These are phyloP conservation scores for Echinops telfairi DNA, from an alignment of 2,113 vertebrate genomes.

Conservation along the genomic window DNA sequence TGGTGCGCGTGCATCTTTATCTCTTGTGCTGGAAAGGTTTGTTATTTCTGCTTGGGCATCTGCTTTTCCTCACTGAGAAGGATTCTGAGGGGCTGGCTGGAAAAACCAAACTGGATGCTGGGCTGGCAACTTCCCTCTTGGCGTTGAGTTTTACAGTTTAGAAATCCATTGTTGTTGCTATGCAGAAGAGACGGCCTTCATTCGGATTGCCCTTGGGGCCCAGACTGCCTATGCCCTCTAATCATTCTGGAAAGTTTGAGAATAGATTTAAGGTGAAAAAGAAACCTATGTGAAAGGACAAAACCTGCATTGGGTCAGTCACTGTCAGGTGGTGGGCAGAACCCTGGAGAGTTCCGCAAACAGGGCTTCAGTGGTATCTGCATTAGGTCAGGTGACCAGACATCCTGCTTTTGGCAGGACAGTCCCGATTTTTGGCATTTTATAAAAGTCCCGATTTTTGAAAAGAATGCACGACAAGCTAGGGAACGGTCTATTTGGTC, in stretches of 20 bases:
- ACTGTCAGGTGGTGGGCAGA: neutral
- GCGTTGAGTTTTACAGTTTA: neutral
- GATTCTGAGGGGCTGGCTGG: neutral
- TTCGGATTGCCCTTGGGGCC: slow-evolving; percentile 42
- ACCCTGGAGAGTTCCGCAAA: neutral
- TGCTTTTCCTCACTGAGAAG: slow-evolving; percentile 37
- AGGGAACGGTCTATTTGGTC: too few species aligned
- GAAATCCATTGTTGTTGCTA: neutral
- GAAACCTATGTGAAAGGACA: neutral
- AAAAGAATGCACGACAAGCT: too few species aligned
- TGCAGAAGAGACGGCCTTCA: neutral
- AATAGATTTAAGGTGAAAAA: slow-evolving; percentile 15
- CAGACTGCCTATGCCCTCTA: neutral
- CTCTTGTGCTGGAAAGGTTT: slow-evolving; percentile 49
- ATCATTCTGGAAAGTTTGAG: slow-evolving; percentile 11
- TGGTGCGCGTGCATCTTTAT: neutral
- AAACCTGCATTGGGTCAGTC: neutral
- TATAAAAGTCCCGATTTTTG: too few species aligned
- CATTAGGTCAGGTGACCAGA: too few species aligned
- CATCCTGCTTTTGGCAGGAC: too few species aligned
- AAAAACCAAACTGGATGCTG: neutral
- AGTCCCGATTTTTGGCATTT: too few species aligned
- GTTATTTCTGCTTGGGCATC: slow-evolving; percentile 53
- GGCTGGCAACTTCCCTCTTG: neutral
- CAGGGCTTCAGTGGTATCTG: neutral